Evolutionary conservation across 1,140 invertebrate genomes (phyloP).

Genomic region (Bombus pyrosoma): DNA sequence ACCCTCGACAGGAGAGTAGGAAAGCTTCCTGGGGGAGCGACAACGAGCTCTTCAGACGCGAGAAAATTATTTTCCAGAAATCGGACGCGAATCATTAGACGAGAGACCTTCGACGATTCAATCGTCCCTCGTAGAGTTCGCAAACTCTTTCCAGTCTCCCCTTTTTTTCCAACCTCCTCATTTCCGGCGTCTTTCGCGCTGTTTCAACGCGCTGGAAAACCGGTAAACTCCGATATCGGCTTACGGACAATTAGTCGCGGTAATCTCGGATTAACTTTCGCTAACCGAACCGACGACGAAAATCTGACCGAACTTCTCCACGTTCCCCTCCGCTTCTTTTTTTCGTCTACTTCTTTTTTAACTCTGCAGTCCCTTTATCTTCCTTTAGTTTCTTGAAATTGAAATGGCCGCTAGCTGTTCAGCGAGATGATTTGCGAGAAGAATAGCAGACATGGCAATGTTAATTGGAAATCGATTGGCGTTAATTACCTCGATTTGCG

Average conservation of each 20-base stretch:
- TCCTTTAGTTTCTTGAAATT: too few species aligned
- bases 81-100: slow-evolving; percentile 39
- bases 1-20: too few species aligned
- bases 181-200: neutral
- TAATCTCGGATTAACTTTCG: slow-evolving; percentile 34
- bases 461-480: too few species aligned
- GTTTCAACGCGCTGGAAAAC: neutral
- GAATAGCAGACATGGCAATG: too few species aligned
- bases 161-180: neutral
- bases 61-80: slow-evolving; percentile 43
- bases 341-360: neutral
- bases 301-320: slow-evolving; percentile 2
- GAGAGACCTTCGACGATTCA: neutral
- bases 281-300: neutral
- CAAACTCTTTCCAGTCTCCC: neutral
- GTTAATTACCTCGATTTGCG: too few species aligned
- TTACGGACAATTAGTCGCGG: slow-evolving; percentile 39
- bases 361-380: too few species aligned
- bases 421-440: too few species aligned
- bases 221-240: slow-evolving; percentile 36
- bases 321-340: neutral
- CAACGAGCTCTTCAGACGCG: slow-evolving; percentile 26
- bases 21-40: too few species aligned
- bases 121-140: slow-evolving; percentile 5
- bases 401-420: too few species aligned